Evolutionary conservation across 2,113 vertebrate genomes (phyloP).

Genomic region (Pyxicephalus adspersus): DNA sequence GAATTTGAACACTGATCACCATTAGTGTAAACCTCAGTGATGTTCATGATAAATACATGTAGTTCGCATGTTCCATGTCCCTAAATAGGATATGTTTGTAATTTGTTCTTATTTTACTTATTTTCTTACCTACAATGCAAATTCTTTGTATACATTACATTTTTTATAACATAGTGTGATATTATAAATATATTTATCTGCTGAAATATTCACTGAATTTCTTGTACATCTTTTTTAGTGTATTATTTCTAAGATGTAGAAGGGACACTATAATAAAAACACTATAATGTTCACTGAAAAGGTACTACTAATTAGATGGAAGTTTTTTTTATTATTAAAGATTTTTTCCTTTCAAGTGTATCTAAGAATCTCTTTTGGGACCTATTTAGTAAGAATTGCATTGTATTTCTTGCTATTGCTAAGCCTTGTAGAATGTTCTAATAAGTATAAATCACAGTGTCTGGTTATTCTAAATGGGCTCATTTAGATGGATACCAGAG

Average conservation of each 20-base stretch:
- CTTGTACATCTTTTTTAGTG: neutral
- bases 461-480: neutral
- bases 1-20: too few relatives aligned
- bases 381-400: conserved; percentile 17
- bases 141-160: too few relatives aligned
- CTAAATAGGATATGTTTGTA: too few relatives aligned
- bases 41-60: too few relatives aligned
- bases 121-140: too few relatives aligned
- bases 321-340: conserved; percentile 1
- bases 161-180: too few relatives aligned
- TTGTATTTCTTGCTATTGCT: neutral
- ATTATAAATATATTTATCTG: neutral
- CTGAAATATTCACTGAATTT: neutral
- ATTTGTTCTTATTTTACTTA: too few relatives aligned
- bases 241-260: neutral
- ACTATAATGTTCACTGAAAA: conserved; percentile 10
- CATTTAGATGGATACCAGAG: neutral
- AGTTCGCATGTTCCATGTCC: too few relatives aligned
- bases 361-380: conserved; percentile 3
- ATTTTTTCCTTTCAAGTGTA: neutral
- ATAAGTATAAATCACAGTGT: conserved; percentile 24
- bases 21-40: too few relatives aligned
- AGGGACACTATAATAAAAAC: conserved; percentile 1
- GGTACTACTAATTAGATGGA: conserved; percentile 21
- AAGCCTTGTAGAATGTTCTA: conserved; percentile 9